Conservation (phyloP, 2,888 invertebrate species). For the Polymixis lichenea region DNA sequence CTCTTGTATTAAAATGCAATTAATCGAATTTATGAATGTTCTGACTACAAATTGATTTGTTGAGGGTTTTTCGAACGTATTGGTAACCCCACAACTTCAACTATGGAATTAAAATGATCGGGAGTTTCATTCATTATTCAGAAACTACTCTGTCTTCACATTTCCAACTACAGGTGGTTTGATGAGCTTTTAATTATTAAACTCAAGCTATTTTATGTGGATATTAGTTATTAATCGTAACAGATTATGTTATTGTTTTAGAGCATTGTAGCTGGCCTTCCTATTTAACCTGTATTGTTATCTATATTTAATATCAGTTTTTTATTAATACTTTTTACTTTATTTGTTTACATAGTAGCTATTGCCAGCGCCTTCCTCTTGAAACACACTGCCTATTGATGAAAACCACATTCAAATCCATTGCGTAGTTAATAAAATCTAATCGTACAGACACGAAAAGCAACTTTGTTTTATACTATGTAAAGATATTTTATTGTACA, state of each 20-base stretch:
- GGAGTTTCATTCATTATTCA: slow-evolving; percentile 23
- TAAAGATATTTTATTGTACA: no score
- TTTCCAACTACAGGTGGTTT: neutral
- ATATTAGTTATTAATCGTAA: slow-evolving; percentile 1
- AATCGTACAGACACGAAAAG: no score
- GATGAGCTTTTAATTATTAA: slow-evolving; percentile 24
- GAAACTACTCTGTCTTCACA: neutral
- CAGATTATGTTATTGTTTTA: slow-evolving; percentile 2
- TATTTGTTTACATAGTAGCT: no score
- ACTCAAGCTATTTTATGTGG: neutral
- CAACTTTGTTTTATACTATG: no score
- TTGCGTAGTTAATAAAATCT: no score
- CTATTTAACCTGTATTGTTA: neutral
- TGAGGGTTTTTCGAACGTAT: neutral
- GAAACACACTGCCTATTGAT: no score
- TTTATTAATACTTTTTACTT: no score
- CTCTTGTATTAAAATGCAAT: neutral
- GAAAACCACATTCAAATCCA: no score
- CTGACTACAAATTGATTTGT: neutral
- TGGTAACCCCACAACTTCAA: neutral
- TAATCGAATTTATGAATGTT: neutral
- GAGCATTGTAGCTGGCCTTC: neutral
- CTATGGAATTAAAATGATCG: neutral
- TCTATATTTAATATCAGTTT: neutral
- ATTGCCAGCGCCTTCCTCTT: no score